Base-by-base conservation (phyloP, 2,113 vertebrate genomes). In the Archilochus colubris region DNA sequence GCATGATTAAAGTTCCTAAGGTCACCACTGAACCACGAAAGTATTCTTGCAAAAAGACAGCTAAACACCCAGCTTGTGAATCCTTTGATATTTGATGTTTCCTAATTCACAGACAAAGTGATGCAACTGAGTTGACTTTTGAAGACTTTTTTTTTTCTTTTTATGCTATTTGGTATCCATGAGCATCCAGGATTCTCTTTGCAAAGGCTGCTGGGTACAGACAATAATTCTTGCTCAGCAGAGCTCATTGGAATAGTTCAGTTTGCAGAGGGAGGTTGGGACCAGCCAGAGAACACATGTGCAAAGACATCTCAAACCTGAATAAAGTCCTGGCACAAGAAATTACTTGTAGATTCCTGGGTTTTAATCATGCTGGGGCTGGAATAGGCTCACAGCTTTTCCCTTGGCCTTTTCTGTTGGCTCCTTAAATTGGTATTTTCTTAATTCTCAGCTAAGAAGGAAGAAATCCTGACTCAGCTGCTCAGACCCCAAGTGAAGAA, bases 381-480 rank as follows among this genome's bases (percentile, higher is more conserved):
- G 74, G 54, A 84, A 43, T 81, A 55, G 51, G 31, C 36, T 92
- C 68, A 9, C 36, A 74, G 77, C 48, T 93, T 94, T 89, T 44
- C 38, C 58, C 40, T 50, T 28, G 72, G 80, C 46, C 48, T 93
- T 94, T 89, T 44, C 38, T 54, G 36, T 50, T 28, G 72, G 31
- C 51, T 82, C 46, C 53, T 81, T 36, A 54, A 74, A n/a, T 78
- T 53, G 76, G 85, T 62, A 36, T 23, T 54, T 76, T 90, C 73
- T 83, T 40, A 40, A 64, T 77, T 64, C 46, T 70, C 46, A 25
- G 36, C 59, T 86, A n/a, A 7, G 68, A 23, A 69, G 58, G 59
- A 73, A 76, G 27, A 80, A 57, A 12, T 30, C 79, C 72, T 62
- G 73, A 94, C 68, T 93, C 89, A 93, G 93, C 86, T 36, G 14